Evolutionary conservation across 2,797 vertebrate species (phyloP).

Genomic region (Centroberyx gerrardi): DNA sequence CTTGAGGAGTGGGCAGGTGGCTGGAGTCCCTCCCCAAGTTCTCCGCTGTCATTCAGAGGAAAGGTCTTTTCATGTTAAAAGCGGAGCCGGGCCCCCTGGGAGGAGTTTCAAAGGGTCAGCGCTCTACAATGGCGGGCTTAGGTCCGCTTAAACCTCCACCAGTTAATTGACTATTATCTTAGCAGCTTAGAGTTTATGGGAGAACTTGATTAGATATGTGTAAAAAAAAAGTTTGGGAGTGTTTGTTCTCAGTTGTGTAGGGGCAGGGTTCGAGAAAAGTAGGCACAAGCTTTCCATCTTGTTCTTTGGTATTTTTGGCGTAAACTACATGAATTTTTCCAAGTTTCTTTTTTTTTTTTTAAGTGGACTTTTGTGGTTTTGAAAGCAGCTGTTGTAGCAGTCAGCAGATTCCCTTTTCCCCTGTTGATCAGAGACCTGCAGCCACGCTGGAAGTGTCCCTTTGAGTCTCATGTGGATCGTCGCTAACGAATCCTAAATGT

Average conservation of each 20-base stretch:
- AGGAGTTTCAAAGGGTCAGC: constrained; percentile 47
- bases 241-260: background rate
- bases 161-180: constrained; percentile 42
- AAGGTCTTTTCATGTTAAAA: constrained; percentile 55
- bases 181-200: background rate
- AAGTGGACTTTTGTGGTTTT: no score
- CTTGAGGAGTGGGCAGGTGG: constrained; percentile 28
- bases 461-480: no score
- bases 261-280: no score
- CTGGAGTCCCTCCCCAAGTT: constrained; percentile 2
- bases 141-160: constrained; percentile 47
- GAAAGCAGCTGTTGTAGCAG: no score
- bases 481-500: no score
- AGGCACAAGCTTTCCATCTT: no score
- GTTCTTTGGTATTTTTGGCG: no score
- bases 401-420: no score
- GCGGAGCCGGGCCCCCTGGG: constrained; percentile 33
- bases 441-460: no score
- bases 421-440: no score
- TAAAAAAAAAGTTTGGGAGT: background rate
- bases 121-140: constrained; percentile 44
- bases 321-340: no score
- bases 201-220: background rate
- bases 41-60: background rate
- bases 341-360: no score